These are phyloP conservation scores for Cotesia congregata DNA, from an alignment of 2,888 invertebrate species.

Conservation along the genomic window DNA sequence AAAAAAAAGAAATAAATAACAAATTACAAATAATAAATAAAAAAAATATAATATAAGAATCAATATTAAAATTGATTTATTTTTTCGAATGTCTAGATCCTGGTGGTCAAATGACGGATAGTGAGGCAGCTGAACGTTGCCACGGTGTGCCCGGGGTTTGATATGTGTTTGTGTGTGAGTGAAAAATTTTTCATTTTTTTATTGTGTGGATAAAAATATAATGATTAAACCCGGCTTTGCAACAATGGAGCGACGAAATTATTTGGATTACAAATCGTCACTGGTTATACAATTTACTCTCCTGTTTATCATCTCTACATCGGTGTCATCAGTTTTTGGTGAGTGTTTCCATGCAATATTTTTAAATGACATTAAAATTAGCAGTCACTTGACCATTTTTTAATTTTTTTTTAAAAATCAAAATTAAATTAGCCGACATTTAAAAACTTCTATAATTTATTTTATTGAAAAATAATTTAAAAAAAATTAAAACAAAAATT, in stretches of 20 bases:
- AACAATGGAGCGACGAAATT: constrained; percentile 62
- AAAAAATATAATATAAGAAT: not conserved
- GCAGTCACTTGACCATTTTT: too few species aligned
- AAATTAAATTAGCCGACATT: too few species aligned
- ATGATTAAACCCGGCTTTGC: constrained; percentile 40
- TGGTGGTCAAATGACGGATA: constrained; percentile 48
- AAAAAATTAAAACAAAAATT: too few species aligned
- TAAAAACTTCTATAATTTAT: too few species aligned
- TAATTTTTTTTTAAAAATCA: too few species aligned
- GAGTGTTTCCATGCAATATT: constrained; percentile 34
- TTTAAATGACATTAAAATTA: not conserved
- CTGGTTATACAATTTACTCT: constrained; percentile 51
- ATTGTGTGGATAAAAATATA: constrained; percentile 51
- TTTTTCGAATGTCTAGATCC: constrained; percentile 11
- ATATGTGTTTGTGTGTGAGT: constrained; percentile 65
- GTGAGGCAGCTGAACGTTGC: constrained; percentile 49
- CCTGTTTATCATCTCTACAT: constrained; percentile 40
- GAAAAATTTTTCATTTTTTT: constrained; percentile 51
- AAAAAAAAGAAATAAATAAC: too few species aligned
- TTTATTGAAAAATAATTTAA: too few species aligned
- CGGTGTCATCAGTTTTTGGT: constrained; percentile 47
- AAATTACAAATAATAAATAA: too few species aligned
- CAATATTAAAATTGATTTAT: constrained; percentile 4
- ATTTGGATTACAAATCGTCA: constrained; percentile 64
- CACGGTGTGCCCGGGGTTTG: constrained; percentile 62